Conservation (phyloP, 2,113 vertebrate genomes). For the Gambusia affinis region DNA sequence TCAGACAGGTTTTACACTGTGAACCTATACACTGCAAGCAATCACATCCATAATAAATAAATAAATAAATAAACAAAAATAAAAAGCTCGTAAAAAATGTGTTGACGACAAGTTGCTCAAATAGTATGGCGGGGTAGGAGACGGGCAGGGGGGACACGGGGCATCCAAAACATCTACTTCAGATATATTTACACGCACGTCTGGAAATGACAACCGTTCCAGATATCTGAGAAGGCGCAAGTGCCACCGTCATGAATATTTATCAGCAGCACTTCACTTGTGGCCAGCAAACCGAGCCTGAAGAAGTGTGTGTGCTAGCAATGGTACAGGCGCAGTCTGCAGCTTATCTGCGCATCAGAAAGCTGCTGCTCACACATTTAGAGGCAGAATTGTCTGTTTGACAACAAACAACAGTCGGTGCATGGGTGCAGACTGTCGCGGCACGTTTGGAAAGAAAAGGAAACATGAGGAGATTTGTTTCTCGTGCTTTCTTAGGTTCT, state of each 20-base stretch:
- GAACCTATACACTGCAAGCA: neutral
- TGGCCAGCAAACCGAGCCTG: slow-evolving; percentile 73
- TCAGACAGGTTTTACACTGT: neutral
- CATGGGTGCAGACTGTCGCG: neutral
- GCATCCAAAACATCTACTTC: slow-evolving; percentile 60
- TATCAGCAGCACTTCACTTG: slow-evolving; percentile 77
- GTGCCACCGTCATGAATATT: slow-evolving; percentile 84
- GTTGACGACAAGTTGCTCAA: slow-evolving; percentile 57
- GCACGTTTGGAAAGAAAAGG: neutral
- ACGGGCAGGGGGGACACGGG: neutral
- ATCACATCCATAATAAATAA: neutral
- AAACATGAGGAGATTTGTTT: neutral
- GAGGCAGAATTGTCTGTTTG: slow-evolving; percentile 2
- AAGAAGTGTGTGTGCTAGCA: slow-evolving; percentile 47
- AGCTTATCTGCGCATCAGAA: slow-evolving; percentile 44
- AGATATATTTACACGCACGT: slow-evolving; percentile 66
- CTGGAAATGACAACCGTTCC: slow-evolving; percentile 61
- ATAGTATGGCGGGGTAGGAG: slow-evolving; percentile 24
- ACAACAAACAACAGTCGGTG: neutral
- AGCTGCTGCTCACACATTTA: slow-evolving; percentile 10
- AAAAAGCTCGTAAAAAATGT: slow-evolving; percentile 56
- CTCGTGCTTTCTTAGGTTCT: neutral
- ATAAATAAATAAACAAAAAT: slow-evolving; percentile 2
- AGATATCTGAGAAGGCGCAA: slow-evolving; percentile 54
- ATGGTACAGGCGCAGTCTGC: slow-evolving; percentile 46